Evolutionary conservation across 1,140 invertebrate genomes (phyloP).

Genomic region (Drosophila azteca): DNA sequence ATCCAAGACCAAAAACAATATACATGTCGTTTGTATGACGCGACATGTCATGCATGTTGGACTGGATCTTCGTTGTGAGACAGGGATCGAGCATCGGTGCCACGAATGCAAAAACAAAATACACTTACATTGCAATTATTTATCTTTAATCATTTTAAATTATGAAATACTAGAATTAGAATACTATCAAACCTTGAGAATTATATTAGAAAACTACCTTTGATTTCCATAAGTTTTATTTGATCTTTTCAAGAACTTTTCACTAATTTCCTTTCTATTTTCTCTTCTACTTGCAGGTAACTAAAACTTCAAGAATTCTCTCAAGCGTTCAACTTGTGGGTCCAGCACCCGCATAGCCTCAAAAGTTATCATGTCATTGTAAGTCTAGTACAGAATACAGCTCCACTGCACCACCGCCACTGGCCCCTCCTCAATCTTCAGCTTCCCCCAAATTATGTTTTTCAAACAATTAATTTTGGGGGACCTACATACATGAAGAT

Average conservation of each 20-base stretch:
- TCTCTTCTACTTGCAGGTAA: conserved; percentile 61
- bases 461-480: conserved; percentile 55
- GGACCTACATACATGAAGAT: background rate
- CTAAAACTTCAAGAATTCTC: conserved; percentile 1
- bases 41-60: no score
- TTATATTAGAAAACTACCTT: background rate
- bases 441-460: conserved; percentile 48
- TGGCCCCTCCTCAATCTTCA: background rate
- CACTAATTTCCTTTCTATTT: conserved; percentile 10
- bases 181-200: no score
- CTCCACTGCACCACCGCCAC: background rate
- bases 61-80: no score
- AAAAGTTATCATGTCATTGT: conserved; percentile 5
- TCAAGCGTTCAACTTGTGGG: conserved; percentile 19
- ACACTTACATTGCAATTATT: no score
- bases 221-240: no score
- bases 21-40: no score
- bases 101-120: no score
- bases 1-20: no score
- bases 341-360: background rate
- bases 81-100: no score
- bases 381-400: conserved; percentile 37
- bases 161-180: no score
- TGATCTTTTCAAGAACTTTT: background rate
- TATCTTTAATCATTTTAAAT: no score